A percentile compares a stretch with the other conserved stretches of the same genome.
These are phyloP conservation scores for Bhutanitis thaidina DNA, from an alignment of 2,888 invertebrate species.

Conservation along the genomic window DNA sequence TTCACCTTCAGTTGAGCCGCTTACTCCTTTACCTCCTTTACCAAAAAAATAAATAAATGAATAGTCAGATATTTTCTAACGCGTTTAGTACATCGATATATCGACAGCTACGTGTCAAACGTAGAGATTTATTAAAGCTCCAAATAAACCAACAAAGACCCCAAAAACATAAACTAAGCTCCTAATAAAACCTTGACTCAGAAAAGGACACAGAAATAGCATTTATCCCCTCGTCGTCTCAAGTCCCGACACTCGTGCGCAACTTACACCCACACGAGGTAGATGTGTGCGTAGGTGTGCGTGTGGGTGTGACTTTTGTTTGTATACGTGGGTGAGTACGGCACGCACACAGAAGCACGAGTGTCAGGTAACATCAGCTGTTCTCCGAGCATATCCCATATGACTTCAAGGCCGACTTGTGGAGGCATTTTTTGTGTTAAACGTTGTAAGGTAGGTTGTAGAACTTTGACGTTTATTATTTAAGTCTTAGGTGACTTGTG, in stretches of 20 bases:
- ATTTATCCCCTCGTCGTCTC: constrained; percentile 13
- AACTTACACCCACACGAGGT: background rate
- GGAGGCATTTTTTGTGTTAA: constrained; percentile 37
- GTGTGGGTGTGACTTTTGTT: constrained; percentile 24
- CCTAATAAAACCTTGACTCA: constrained; percentile 20
- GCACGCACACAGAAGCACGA: constrained; percentile 29
- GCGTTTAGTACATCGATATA: no score
- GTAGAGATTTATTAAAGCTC: background rate
- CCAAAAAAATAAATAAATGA: no score
- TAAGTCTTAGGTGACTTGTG: background rate
- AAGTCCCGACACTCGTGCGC: constrained; percentile 3
- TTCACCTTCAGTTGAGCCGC: no score
- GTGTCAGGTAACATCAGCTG: constrained; percentile 76
- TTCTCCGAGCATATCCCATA: constrained; percentile 65
- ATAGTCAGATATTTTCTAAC: no score
- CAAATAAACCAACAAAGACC: constrained; percentile 1
- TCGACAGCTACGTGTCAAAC: background rate
- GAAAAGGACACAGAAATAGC: constrained; percentile 18
- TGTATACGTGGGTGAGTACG: constrained; percentile 26
- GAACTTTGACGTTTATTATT: constrained; percentile 15
- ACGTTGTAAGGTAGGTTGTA: constrained; percentile 3
- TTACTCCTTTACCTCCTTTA: no score
- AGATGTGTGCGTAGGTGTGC: constrained; percentile 16
- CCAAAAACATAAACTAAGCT: constrained; percentile 7
- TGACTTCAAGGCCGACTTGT: constrained; percentile 73